phyloP scores from a whole-genome alignment of 2,113 vertebrate genomes.

The Macquaria ambigua region DNA sequence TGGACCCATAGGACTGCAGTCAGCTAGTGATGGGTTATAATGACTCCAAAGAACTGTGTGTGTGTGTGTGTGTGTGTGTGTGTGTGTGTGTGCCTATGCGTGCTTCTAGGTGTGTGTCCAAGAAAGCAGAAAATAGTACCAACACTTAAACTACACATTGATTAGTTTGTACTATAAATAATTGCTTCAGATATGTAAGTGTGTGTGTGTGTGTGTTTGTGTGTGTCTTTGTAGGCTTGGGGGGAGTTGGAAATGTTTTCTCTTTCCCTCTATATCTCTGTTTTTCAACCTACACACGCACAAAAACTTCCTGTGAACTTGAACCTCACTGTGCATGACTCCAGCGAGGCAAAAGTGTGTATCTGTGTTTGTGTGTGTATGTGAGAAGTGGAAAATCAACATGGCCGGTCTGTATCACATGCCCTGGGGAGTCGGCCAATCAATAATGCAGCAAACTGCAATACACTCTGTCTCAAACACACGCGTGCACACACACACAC shows the following conservation, averaged over 20 bases:
- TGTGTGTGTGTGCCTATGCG: neutral
- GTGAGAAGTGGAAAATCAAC: slow-evolving; percentile 70
- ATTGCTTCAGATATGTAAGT: neutral
- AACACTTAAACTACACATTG: neutral
- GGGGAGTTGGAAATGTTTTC: neutral
- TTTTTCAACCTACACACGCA: slow-evolving; percentile 14
- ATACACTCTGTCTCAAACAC: slow-evolving; percentile 40
- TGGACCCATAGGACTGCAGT: slow-evolving; percentile 22
- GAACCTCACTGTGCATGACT: neutral
- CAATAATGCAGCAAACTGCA: slow-evolving; percentile 75
- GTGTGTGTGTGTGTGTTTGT: neutral
- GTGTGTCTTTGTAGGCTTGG: neutral
- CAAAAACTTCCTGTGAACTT: slow-evolving; percentile 29
- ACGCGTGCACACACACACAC: neutral
- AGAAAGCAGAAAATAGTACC: neutral
- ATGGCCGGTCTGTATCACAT: slow-evolving; percentile 63
- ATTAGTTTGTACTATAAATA: slow-evolving; percentile 5
- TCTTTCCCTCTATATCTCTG: neutral
- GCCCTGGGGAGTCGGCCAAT: slow-evolving; percentile 55
- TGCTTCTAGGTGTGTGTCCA: neutral
- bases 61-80: neutral
- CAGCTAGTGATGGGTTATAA: slow-evolving; percentile 30
- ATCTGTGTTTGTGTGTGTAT: neutral
- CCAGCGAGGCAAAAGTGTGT: slow-evolving; percentile 10
- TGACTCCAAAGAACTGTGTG: slow-evolving; percentile 7